These are phyloP conservation scores for Salpingus planirostris DNA, from an alignment of 2,888 invertebrate genomes.

Conservation along the genomic window DNA sequence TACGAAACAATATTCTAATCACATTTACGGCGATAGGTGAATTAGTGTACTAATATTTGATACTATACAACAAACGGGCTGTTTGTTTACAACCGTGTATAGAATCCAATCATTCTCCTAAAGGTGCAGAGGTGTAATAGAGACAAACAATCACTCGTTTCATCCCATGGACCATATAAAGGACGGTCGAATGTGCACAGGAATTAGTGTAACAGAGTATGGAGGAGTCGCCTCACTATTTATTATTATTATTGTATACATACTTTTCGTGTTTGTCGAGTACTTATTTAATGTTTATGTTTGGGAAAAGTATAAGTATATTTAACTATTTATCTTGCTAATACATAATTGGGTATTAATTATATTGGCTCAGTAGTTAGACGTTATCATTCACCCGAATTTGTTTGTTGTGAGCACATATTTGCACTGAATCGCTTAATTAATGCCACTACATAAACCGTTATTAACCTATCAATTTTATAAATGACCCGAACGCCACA, in stretches of 20 bases:
- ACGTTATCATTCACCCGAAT: slow-evolving; percentile 20
- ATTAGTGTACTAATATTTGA: slow-evolving; percentile 36
- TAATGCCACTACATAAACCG: too few species aligned
- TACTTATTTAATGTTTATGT: slow-evolving; percentile 25
- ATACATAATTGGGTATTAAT: slow-evolving; percentile 28
- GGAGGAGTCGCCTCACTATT: slow-evolving; percentile 14
- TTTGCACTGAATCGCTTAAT: slow-evolving; percentile 15
- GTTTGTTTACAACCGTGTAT: slow-evolving; percentile 31
- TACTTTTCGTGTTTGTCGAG: slow-evolving; percentile 22
- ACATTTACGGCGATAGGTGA: slow-evolving; percentile 31
- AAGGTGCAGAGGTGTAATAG: slow-evolving; percentile 8
- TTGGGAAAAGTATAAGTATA: slow-evolving; percentile 23
- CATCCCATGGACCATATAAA: too few species aligned
- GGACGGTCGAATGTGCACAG: too few species aligned
- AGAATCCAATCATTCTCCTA: slow-evolving; percentile 33
- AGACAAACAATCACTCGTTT: slow-evolving; percentile 13
- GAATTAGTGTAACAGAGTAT: slow-evolving; percentile 14
- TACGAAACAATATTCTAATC: slow-evolving; percentile 29
- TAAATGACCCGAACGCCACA: too few species aligned
- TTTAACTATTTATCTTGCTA: slow-evolving; percentile 28
- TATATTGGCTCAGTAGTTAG: slow-evolving; percentile 27
- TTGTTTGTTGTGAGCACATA: slow-evolving; percentile 16
- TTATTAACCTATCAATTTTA: too few species aligned
- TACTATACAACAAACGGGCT: slow-evolving; percentile 29
- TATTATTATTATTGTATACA: slow-evolving; percentile 12